Evolutionary conservation across 92 coral and sea anemone species (phyloP).

Genomic region (Siderastrea radians): DNA sequence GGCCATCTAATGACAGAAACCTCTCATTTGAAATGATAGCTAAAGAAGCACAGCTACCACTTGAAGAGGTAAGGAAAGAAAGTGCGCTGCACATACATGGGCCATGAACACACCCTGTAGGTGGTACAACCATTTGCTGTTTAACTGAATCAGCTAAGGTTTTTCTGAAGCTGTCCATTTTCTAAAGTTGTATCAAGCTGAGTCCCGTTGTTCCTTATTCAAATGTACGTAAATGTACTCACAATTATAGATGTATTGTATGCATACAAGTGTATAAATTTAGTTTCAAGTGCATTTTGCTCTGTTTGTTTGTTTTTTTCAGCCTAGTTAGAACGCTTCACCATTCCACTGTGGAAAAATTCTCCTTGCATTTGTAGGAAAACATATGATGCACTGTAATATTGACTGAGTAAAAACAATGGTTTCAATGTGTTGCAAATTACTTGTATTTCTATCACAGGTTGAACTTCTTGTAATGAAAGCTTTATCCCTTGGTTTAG

Average conservation of each 20-base stretch:
- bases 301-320: too few species aligned
- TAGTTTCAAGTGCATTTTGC: too few species aligned
- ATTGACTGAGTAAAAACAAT: neutral
- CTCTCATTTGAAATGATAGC: slow-evolving; percentile 90
- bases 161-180: too few species aligned
- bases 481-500: slow-evolving; percentile 96
- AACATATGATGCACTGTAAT: neutral
- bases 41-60: slow-evolving; percentile 86
- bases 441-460: slow-evolving; percentile 28
- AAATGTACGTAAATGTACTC: too few species aligned
- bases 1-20: slow-evolving; percentile 95
- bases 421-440: neutral
- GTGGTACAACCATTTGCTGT: too few species aligned
- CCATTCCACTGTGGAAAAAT: neutral
- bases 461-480: slow-evolving; percentile 98
- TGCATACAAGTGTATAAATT: too few species aligned
- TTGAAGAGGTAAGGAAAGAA: slow-evolving; percentile 71
- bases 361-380: neutral
- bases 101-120: neutral
- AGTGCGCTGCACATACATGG: neutral
- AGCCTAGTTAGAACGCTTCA: too few species aligned
- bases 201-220: too few species aligned
- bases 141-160: too few species aligned
- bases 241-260: too few species aligned
- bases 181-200: too few species aligned